Base-by-base conservation (phyloP, 2,797 vertebrate genomes). In the Chaenodraco wilsoni region DNA sequence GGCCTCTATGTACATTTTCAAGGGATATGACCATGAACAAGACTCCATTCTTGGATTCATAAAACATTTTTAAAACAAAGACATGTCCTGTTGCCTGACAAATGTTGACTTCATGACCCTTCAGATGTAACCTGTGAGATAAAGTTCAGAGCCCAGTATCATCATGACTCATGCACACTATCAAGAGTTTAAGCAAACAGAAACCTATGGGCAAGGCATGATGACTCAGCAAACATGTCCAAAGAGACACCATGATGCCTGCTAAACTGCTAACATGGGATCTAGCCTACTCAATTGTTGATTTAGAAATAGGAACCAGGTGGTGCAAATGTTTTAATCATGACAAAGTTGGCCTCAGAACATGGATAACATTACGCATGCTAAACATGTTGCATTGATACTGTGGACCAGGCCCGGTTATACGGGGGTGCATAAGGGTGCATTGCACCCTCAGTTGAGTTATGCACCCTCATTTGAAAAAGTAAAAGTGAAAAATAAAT, bases 121-220 rank as follows among this genome's bases (percentile, higher is more conserved):
- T 65, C 14, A 61, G 37, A 68, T 8, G 51, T 17, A 31, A 45
- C 43, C 44, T 21, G 41, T 60, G 67, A 74, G 76, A 63, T 41
- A 45, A 76, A 3, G 74, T 55, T 62, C 58, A 41, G 19, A 51
- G 55, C 55, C 59, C 33, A 10, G 14, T 59, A 50, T 78, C 67
- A 27, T 15, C 13, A 2, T 85, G 80, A 84, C 69, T 87, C 73
- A 80, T 14, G n/a, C 59, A 6, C 43, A 12, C 50, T 14, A 54
- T 54, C 19, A 7, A 59, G 21, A 72, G 51, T 66, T 74, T 64
- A 81, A 71, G 58, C 76, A 75, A 79, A 86, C 70, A 78, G 64
- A 83, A 81, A 74, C 57, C 61, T 37, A 3, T 54, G 44, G 50
- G 23, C 17, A 27, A 27, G 23, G 23, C 23, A 27, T 27, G 23